Base-by-base conservation (phyloP, 1,140 invertebrate genomes). In the Galendromus occidentalis region DNA sequence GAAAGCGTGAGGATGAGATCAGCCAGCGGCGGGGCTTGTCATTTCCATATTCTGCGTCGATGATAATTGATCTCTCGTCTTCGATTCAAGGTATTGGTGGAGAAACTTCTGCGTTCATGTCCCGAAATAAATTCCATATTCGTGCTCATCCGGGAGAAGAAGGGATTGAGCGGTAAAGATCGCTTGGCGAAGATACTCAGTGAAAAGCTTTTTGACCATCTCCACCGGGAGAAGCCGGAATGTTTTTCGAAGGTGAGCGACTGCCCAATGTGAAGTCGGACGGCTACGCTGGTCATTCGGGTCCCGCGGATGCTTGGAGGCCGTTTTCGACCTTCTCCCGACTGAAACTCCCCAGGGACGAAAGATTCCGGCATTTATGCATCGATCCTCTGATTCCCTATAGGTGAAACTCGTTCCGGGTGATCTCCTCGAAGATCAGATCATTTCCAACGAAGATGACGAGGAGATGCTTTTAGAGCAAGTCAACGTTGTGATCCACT, bases 371-470 rank as follows among this genome's bases (percentile, higher is more conserved):
- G n/a, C n/a, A n/a, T n/a, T n/a, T n/a, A n/a, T n/a, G n/a, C n/a
- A n/a, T n/a, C n/a, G n/a, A n/a, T n/a, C n/a, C n/a, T n/a, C n/a
- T 39, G 33, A 39, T 39, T 9, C 4, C 33, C 33, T 59, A 33
- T 9, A 59, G 51, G 51, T 59, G 22, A 59, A 59, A 9, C 14
- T 59, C 14, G 9, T 59, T 25, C 33, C 51, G 12, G 51, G 51
- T 14, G 51, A 59, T 59, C 51, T 59, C 14, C 51, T 59, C 67
- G 81, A 87, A 71, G 83, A 85, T 6, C 85, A 88, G 65, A 75
- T 98, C 29, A 93, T 91, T 2, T 86, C 98, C 69, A 87, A 83
- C 70, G 74, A 81, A 4, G 77, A 80, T 20, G 91, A 97, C 77
- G 81, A 85, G 70, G 77, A 81, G 42, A 75, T 80, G 25, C 75